Conservation (phyloP, 2,797 vertebrate species). For the Mus minutoides region DNA sequence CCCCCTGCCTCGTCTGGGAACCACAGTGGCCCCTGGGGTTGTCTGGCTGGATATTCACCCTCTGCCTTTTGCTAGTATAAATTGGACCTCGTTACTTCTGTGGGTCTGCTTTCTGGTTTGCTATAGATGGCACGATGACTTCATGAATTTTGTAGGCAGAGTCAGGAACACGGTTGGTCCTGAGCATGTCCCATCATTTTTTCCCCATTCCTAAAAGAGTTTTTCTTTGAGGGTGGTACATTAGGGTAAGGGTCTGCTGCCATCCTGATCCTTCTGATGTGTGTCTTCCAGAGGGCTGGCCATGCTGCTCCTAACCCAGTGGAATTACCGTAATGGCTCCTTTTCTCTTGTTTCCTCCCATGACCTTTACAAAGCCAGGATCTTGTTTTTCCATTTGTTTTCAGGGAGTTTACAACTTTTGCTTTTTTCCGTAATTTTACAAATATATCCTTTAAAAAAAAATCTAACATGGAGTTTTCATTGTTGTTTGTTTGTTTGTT, state of each 20-base stretch:
- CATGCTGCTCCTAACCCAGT: background rate
- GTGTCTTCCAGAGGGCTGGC: background rate
- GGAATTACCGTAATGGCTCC: background rate
- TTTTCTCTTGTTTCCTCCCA: background rate
- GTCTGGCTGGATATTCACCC: background rate
- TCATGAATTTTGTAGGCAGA: background rate
- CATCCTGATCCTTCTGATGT: background rate
- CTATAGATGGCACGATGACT: background rate
- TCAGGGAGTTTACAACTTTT: background rate
- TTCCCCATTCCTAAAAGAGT: background rate
- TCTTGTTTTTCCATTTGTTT: background rate
- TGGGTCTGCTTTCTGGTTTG: background rate
- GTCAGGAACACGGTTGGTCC: background rate
- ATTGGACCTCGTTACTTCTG: background rate
- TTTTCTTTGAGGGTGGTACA: background rate
- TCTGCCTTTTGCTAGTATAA: background rate
- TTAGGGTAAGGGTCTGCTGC: background rate
- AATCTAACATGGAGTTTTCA: background rate
- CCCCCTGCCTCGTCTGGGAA: no score
- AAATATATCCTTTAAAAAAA: background rate
- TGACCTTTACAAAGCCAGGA: background rate
- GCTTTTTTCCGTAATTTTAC: constrained; percentile 21
- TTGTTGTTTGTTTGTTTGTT: background rate
- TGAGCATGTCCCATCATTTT: background rate
- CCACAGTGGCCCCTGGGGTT: background rate